Evolutionary conservation across 1,140 invertebrate species (phyloP), one percentile per base, ranked within the genome.

Genomic region (Papilio polytes): DNA sequence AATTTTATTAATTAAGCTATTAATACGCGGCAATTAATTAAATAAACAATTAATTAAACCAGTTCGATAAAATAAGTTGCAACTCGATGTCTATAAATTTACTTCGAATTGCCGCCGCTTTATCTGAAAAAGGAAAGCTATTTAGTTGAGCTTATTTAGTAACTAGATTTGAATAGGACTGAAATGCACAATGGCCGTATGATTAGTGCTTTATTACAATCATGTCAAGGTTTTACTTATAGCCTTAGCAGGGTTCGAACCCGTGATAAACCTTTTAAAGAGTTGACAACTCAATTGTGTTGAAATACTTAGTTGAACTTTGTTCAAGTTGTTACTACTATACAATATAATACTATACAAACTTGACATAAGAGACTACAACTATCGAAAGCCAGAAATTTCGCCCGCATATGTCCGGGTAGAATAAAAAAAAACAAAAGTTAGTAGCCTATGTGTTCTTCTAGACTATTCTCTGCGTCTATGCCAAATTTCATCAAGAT

Each of bases 21-120:
- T 51, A 76, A 51, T 26, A 48, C 41, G 41, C 20, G 22, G 74
- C 44, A 51, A 76, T 76, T 76, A 46, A 76, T 76, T 76, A 51
- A 15, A 76, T 76, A 51, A 76, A 46, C 74, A 76, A 48, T 76
- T 46, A 76, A 76, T 76, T 44, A 76, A 76, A 76, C 46, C 74
- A 76, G 74, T 76, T 51, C 44, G 22, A 76, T 76, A 20, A 13
- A 48, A 51, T 51, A 48, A 46, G 22, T 70, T 53, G 74, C 46
- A 76, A 51, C 63, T 12, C n/a, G 36, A 74, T 46, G 36, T n/a
- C 41, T 6, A 76, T 76, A 76, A 76, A 76, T 76, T 51, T 26
- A 22, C n/a, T 12, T n/a, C 46, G 12, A 48, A 76, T 76, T 20
- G 7, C 46, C 26, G 63, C 72, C 72, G 20, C 8, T 13, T 76